phyloP scores from a whole-genome alignment of 92 coral and sea anemone genomes.

The Epizoanthus illoricatus region DNA sequence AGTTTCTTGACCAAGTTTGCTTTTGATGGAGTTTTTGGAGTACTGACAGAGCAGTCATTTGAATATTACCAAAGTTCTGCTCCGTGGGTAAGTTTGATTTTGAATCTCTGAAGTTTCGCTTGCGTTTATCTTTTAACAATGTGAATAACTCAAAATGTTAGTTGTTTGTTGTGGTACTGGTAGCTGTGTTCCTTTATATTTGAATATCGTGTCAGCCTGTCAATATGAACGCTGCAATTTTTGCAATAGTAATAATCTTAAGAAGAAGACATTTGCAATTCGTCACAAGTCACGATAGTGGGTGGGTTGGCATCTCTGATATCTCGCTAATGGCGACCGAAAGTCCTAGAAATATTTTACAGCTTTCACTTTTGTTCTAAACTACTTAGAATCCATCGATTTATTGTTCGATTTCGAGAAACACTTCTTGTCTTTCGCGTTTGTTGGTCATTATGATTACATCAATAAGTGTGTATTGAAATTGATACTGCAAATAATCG shows the following conservation, averaged over 20 bases:
- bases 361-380: not conserved
- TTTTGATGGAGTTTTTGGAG: slow-evolving; percentile 83
- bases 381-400: not conserved
- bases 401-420: not conserved
- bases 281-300: not conserved
- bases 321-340: not conserved
- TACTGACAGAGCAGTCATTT: slow-evolving; percentile 60
- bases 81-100: slow-evolving; percentile 71
- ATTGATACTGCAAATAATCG: not conserved
- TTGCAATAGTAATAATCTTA: not conserved
- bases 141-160: not conserved
- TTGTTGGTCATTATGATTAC: not conserved
- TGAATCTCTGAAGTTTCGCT: not conserved
- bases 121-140: not conserved
- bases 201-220: not conserved
- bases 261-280: not conserved
- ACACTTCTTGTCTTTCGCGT: too few relatives aligned
- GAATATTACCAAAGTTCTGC: slow-evolving; percentile 73
- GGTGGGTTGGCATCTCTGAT: not conserved
- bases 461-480: not conserved
- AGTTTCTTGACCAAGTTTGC: slow-evolving; percentile 67
- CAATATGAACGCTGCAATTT: not conserved
- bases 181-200: not conserved
- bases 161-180: not conserved
- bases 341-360: not conserved